Evolutionary conservation across 1,140 invertebrate genomes (phyloP).

Genomic region (Trichonephila inaurata): DNA sequence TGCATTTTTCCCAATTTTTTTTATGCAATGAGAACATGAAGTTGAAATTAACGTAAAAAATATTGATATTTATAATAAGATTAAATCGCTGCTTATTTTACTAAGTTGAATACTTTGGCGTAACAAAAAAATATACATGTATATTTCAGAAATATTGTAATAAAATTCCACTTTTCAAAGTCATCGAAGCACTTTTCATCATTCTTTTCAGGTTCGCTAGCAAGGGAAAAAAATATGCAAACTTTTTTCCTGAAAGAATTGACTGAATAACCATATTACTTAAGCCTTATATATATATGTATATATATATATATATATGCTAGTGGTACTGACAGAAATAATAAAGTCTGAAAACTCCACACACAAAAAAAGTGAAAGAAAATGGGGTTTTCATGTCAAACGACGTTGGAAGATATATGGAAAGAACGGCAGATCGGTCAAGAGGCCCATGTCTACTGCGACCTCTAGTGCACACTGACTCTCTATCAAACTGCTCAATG

Average conservation of each 20-base stretch:
- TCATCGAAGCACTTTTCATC: no score
- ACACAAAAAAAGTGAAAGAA: background rate
- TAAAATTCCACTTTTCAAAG: no score
- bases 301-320: background rate
- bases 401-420: conserved; percentile 51
- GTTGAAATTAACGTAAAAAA: no score
- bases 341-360: conserved; percentile 27
- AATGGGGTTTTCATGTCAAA: conserved; percentile 59
- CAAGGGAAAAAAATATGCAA: background rate
- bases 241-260: background rate
- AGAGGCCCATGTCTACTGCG: conserved; percentile 59
- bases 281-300: background rate
- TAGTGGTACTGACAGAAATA: background rate
- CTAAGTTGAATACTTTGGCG: no score
- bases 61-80: no score
- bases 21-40: no score
- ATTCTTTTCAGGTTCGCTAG: no score
- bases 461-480: conserved; percentile 38
- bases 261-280: background rate
- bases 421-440: conserved; percentile 60
- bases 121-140: no score
- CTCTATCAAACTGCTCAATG: conserved; percentile 49
- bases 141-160: no score
- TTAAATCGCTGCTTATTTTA: no score
- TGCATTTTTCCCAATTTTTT: no score